phyloP scores from a whole-genome alignment of 2,113 vertebrate species.

The Petroica traversi region DNA sequence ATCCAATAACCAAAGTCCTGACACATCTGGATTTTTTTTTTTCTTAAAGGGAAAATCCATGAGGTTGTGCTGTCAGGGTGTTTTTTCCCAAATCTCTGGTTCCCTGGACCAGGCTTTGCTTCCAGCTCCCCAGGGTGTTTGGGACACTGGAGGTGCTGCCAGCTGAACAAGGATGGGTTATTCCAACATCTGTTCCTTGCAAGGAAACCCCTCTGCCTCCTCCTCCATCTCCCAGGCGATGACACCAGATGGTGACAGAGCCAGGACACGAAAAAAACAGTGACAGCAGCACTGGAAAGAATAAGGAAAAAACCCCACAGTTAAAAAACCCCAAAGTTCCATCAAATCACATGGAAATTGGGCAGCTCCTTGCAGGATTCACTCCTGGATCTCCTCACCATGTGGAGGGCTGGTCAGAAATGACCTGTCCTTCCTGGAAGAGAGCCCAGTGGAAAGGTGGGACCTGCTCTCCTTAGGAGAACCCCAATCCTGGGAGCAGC shows the following conservation, averaged over 20 bases:
- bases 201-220: neutral
- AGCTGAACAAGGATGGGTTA: neutral
- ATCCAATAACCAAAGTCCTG: neutral
- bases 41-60: neutral
- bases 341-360: neutral
- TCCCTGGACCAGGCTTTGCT: neutral
- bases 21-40: neutral
- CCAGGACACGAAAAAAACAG: neutral
- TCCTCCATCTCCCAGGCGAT: neutral
- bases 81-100: neutral
- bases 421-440: neutral
- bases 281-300: neutral
- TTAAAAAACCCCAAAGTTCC: rapidly evolving
- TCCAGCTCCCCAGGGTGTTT: neutral
- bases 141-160: neutral
- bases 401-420: neutral
- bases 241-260: rapidly evolving
- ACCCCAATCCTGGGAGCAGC: neutral
- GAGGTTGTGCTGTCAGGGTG: neutral
- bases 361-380: neutral
- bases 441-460: neutral
- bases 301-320: neutral
- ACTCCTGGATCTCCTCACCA: neutral
- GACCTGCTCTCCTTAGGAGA: neutral
- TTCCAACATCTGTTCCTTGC: neutral